Percentiles rank a stretch among this genome's conserved stretches.
Conservation (phyloP, 2,797 vertebrate species). For the Xenentodon cancila region DNA sequence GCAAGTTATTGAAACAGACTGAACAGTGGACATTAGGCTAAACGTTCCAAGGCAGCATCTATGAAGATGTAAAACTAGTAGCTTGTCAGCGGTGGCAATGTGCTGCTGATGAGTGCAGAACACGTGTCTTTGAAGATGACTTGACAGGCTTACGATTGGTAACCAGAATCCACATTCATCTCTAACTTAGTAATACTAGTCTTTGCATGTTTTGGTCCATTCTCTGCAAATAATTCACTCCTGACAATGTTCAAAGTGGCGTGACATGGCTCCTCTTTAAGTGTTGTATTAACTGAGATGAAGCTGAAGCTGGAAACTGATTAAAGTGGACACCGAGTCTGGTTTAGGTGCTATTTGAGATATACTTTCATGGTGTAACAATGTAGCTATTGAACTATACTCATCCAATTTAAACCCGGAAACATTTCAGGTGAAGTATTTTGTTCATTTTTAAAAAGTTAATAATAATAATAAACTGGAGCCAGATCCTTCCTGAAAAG, state of each 20-base stretch:
- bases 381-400: neutral
- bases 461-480: neutral
- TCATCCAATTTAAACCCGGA: neutral
- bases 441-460: no score
- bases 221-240: conserved; percentile 29
- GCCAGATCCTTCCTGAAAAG: conserved; percentile 8
- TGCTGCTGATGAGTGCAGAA: conserved; percentile 25
- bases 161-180: conserved; percentile 31
- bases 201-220: conserved; percentile 47
- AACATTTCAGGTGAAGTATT: neutral
- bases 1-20: conserved; percentile 39
- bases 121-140: conserved; percentile 32
- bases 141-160: conserved; percentile 31
- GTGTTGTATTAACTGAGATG: neutral
- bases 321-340: neutral
- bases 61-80: conserved; percentile 32
- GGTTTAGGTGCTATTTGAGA: neutral
- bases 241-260: conserved; percentile 15
- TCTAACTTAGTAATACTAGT: conserved; percentile 36
- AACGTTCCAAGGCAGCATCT: conserved; percentile 11
- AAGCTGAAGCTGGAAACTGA: neutral
- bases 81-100: conserved; percentile 26
- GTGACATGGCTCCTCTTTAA: neutral
- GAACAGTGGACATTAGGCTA: conserved; percentile 13
- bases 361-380: neutral